phyloP scores from a whole-genome alignment of 2,888 invertebrate species.

The Glyphotaelius pellucidus region DNA sequence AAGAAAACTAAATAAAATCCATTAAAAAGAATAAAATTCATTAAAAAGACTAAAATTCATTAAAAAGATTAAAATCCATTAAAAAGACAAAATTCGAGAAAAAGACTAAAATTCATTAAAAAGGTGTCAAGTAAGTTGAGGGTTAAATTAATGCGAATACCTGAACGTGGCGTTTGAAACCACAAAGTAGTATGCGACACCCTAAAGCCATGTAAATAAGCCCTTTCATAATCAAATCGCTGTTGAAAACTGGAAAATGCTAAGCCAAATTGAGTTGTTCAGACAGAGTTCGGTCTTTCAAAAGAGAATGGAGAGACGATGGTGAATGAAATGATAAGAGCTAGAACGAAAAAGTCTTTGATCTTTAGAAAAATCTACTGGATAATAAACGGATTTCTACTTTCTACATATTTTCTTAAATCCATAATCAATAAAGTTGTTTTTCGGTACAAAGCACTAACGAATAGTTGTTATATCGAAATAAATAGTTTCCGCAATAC shows the following conservation, averaged over 20 bases:
- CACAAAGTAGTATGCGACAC: neutral
- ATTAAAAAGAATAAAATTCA: too few species aligned
- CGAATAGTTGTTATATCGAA: neutral
- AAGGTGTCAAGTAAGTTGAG: neutral
- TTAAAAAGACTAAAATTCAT: too few species aligned
- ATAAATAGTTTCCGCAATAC: too few species aligned
- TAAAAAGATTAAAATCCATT: too few species aligned
- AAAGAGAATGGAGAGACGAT: neutral
- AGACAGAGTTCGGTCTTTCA: constrained; percentile 25
- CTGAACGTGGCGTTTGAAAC: neutral
- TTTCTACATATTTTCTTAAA: neutral
- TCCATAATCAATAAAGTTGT: too few species aligned
- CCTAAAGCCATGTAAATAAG: constrained; percentile 31
- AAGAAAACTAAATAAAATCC: too few species aligned
- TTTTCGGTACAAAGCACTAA: neutral
- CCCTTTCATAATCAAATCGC: constrained; percentile 6
- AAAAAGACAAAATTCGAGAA: too few species aligned
- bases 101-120: neutral
- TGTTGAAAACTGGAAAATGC: constrained; percentile 31
- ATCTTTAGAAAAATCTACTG: too few species aligned
- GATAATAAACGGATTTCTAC: neutral
- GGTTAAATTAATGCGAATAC: constrained; percentile 37
- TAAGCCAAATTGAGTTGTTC: constrained; percentile 43
- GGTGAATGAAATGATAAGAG: neutral
- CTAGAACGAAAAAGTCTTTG: too few species aligned